Conservation (phyloP, 2,888 invertebrate genomes). For the Rotaria magnacalcarata region DNA sequence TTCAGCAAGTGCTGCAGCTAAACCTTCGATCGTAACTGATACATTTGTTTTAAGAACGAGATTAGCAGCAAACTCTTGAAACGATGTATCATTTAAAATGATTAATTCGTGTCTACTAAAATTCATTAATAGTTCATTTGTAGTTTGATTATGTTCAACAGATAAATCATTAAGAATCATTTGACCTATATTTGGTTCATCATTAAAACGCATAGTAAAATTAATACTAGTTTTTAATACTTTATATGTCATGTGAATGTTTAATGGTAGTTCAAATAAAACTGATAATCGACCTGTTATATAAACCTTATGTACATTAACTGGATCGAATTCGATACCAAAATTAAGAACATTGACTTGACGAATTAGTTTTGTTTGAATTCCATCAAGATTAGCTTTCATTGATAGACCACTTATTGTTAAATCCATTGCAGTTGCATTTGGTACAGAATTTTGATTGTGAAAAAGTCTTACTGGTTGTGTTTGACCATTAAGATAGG, state of each 20-base stretch:
- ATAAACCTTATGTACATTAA: neutral
- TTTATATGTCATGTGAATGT: neutral
- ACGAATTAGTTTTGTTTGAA: neutral
- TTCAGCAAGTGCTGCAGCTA: neutral
- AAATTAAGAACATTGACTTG: neutral
- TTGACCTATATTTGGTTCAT: neutral
- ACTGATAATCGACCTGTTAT: neutral
- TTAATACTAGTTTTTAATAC: neutral
- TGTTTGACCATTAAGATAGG: conserved; percentile 8
- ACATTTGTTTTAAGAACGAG: neutral
- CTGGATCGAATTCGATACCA: neutral
- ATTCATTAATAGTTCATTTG: neutral
- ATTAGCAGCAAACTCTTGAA: conserved; percentile 12
- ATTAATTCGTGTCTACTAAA: neutral
- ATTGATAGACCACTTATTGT: neutral
- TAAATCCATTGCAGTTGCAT: neutral
- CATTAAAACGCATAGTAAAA: neutral
- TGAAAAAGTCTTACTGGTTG: neutral
- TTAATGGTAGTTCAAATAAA: neutral
- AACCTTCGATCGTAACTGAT: neutral
- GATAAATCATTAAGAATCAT: neutral
- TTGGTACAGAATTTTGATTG: neutral
- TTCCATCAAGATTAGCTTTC: neutral
- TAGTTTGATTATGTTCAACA: conserved; percentile 5
- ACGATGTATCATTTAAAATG: neutral